A percentile compares a stretch with the other conserved stretches of the same genome.
Evolutionary conservation across 2,888 invertebrate genomes (phyloP).

Genomic region (Coecobrya sp.): DNA sequence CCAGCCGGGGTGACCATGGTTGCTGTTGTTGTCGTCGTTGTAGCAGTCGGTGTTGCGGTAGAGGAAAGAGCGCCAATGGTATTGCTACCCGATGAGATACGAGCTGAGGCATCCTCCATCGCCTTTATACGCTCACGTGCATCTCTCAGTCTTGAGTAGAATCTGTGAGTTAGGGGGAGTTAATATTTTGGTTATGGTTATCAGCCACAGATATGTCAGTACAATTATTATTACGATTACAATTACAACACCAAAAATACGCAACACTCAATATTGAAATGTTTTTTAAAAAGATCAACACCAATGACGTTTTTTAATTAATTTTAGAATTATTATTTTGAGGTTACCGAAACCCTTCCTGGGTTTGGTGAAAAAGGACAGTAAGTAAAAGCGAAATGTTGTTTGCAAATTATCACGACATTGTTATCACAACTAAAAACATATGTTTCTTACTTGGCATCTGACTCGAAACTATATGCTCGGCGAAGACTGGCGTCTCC

Average conservation of each 20-base stretch:
- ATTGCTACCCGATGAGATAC: conserved; percentile 23
- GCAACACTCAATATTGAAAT: background rate
- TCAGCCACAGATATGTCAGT: conserved; percentile 42
- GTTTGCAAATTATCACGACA: too few species aligned
- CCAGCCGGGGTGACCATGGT: conserved; percentile 87
- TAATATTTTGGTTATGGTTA: conserved; percentile 37
- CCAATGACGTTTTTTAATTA: background rate
- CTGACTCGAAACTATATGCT: conserved; percentile 95
- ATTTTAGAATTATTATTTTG: conserved; percentile 11
- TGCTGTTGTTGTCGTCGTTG: conserved; percentile 86
- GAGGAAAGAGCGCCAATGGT: conserved; percentile 45
- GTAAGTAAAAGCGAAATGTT: background rate
- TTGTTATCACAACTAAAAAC: too few species aligned
- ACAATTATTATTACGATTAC: background rate
- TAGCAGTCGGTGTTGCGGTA: conserved; percentile 80
- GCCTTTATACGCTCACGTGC: conserved; percentile 86
- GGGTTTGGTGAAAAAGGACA: background rate
- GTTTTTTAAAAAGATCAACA: background rate
- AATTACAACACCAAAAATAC: background rate
- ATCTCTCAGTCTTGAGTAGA: conserved; percentile 86
- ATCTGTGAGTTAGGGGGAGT: conserved; percentile 81
- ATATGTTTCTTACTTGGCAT: conserved; percentile 93
- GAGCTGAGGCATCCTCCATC: conserved; percentile 72
- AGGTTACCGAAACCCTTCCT: background rate
- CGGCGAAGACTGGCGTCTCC: conserved; percentile 92